Conservation (phyloP, 2,113 vertebrate genomes). For the Eira barbara region DNA sequence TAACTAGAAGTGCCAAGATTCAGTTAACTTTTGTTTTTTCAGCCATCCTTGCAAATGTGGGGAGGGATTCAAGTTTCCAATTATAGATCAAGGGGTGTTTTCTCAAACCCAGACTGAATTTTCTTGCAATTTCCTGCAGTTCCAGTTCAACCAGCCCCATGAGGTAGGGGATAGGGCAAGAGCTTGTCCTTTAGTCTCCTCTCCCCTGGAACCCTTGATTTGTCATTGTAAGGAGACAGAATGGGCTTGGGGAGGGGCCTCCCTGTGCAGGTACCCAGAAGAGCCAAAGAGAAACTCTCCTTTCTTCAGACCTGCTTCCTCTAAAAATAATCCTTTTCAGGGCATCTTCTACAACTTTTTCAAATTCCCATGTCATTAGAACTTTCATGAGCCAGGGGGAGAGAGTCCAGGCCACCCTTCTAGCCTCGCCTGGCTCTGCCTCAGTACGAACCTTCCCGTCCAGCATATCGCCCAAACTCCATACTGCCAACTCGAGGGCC, state of each 20-base stretch:
- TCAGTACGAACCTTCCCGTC: fast-evolving
- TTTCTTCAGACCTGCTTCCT: no score
- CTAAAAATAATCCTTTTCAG: not conserved
- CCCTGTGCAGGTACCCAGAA: not conserved
- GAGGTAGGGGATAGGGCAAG: fast-evolving
- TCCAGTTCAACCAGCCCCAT: not conserved
- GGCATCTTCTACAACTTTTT: not conserved
- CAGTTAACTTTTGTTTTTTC: not conserved
- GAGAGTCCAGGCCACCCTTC: not conserved
- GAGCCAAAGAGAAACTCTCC: not conserved
- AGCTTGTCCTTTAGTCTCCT: not conserved
- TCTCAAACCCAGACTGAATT: not conserved
- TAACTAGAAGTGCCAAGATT: not conserved
- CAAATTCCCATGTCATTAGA: not conserved
- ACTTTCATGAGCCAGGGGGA: not conserved
- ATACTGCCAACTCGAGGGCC: not conserved
- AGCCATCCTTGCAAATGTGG: not conserved
- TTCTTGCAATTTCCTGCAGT: not conserved
- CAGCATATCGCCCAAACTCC: not conserved
- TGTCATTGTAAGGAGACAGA: not conserved
- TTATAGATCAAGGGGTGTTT: not conserved
- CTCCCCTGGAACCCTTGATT: not conserved
- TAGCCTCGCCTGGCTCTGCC: not conserved
- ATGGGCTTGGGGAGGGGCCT: not conserved
- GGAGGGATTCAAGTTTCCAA: not conserved